Conservation (phyloP, 2,888 invertebrate species). For the Biston betularia region DNA sequence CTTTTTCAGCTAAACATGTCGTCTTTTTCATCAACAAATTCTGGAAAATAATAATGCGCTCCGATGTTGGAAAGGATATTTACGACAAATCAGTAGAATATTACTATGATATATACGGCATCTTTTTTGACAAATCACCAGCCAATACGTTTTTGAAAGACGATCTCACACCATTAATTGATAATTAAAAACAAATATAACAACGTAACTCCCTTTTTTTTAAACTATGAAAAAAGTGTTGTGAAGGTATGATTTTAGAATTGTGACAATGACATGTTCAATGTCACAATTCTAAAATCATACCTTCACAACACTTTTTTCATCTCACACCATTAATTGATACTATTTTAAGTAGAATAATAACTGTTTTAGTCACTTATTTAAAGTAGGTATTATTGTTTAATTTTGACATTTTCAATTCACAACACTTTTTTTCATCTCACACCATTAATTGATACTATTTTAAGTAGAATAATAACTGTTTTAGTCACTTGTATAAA, state of each 20-base stretch:
- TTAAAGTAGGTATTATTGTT: no score
- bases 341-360: no score
- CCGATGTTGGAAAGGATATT: slow-evolving; percentile 52
- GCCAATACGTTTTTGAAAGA: slow-evolving; percentile 55
- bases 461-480: no score
- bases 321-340: no score
- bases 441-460: no score
- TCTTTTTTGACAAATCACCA: slow-evolving; percentile 54
- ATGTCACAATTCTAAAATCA: neutral
- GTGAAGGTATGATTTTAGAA: neutral
- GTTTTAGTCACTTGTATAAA: no score
- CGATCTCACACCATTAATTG: slow-evolving; percentile 40
- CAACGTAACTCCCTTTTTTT: no score
- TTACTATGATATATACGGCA: slow-evolving; percentile 47
- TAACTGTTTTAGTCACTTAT: no score
- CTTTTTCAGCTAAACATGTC: slow-evolving; percentile 43
- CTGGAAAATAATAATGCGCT: slow-evolving; percentile 51
- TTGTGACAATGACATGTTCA: no score
- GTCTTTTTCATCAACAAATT: slow-evolving; percentile 50
- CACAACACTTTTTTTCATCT: no score
- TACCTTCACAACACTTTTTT: neutral
- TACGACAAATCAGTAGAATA: slow-evolving; percentile 54
- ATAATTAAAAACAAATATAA: slow-evolving; percentile 48
- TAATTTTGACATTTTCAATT: no score
- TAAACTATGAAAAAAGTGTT: neutral